These are phyloP conservation scores for zebrafish (Danio rerio) DNA, from an alignment of 2,113 vertebrate genomes.

Conservation along the genomic window GRCz12tu NC_133190.1:49652001-49652500, in stretches of 20 bases:
- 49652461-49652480: too few relatives aligned
- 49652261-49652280: not conserved
- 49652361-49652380: not conserved
- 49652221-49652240: not conserved
- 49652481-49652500: too few relatives aligned
- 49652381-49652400: constrained; percentile 2
- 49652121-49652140: not conserved
- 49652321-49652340: not conserved
- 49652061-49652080: too few relatives aligned
- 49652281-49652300: not conserved
- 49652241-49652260: not conserved
- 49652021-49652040: too few relatives aligned
- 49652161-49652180: not conserved
- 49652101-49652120: not conserved
- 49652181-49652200: not conserved
- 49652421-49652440: too few relatives aligned
- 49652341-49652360: constrained; percentile 2
- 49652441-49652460: too few relatives aligned
- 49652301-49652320: not conserved
- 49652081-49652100: too few relatives aligned
- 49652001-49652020: too few relatives aligned
- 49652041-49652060: not conserved
- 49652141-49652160: not conserved
- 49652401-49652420: not conserved
- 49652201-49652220: not conserved